Evolutionary conservation across 2,888 invertebrate species (phyloP).

Genomic region (Acleris cristana): DNA sequence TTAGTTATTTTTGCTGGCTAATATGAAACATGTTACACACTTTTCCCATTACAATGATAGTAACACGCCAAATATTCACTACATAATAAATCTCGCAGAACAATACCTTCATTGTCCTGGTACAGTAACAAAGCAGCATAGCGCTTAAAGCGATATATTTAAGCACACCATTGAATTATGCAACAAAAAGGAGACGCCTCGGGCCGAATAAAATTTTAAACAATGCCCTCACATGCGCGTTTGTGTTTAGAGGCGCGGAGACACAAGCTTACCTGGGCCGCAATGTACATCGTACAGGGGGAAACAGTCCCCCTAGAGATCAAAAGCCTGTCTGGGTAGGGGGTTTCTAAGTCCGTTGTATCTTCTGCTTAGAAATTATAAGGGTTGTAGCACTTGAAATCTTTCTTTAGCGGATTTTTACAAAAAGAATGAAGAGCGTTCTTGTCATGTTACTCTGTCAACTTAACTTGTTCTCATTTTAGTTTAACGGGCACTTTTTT

Average conservation of each 20-base stretch:
- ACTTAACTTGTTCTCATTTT: neutral
- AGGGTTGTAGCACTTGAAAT: constrained; percentile 41
- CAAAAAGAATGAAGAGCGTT: neutral
- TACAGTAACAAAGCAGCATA: constrained; percentile 16
- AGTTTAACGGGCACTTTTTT: neutral
- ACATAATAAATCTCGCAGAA: constrained; percentile 27
- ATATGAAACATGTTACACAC: neutral
- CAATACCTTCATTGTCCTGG: constrained; percentile 23
- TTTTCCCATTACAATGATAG: neutral
- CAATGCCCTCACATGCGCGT: constrained; percentile 46
- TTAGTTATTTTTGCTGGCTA: neutral
- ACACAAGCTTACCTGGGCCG: constrained; percentile 16
- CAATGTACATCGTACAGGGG: constrained; percentile 15
- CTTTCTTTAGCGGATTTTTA: constrained; percentile 37
- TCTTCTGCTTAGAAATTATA: constrained; percentile 43
- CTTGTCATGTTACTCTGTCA: neutral
- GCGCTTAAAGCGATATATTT: constrained; percentile 19
- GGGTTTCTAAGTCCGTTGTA: constrained; percentile 28
- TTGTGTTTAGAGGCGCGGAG: constrained; percentile 15
- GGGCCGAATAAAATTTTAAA: constrained; percentile 58
- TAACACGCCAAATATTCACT: constrained; percentile 18
- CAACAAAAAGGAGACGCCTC: constrained; percentile 55
- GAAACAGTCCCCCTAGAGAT: constrained; percentile 44
- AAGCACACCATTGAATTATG: constrained; percentile 59
- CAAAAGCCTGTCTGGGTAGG: constrained; percentile 52